Percentiles rank a stretch among this genome's conserved stretches.
Evolutionary conservation across 2,113 vertebrate species (phyloP).

Genomic region (Gnathonemus longibarbis): DNA sequence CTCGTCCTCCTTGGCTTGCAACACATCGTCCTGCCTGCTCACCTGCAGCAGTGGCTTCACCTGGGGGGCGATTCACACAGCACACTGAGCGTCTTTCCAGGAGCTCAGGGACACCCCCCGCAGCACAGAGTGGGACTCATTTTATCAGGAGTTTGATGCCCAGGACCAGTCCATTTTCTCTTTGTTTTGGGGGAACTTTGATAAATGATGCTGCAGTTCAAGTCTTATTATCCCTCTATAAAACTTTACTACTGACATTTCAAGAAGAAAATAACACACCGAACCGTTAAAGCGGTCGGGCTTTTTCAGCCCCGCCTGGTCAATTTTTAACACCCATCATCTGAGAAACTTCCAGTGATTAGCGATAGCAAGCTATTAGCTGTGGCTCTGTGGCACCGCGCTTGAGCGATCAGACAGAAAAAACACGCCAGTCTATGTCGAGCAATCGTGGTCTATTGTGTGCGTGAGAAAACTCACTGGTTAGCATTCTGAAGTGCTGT

Average conservation of each 20-base stretch:
- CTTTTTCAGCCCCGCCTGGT: no score
- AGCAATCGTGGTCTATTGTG: neutral
- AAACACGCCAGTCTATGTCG: no score
- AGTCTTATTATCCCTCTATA: neutral
- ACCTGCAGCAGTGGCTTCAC: slow-evolving; percentile 81
- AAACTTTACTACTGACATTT: neutral
- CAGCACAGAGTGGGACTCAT: neutral
- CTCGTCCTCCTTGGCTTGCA: slow-evolving; percentile 76
- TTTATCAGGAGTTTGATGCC: neutral
- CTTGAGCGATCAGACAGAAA: no score
- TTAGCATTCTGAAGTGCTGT: neutral
- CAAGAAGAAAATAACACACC: neutral
- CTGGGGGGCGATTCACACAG: slow-evolving; percentile 38
- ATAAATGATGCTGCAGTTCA: neutral
- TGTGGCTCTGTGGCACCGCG: neutral
- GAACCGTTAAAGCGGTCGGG: neutral
- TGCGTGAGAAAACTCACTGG: neutral
- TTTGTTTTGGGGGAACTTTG: neutral
- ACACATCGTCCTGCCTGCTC: slow-evolving; percentile 76
- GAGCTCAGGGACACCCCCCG: neutral
- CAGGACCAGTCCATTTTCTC: neutral
- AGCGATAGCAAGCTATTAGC: neutral
- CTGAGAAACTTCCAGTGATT: neutral
- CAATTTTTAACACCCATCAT: neutral
- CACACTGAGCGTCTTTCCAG: slow-evolving; percentile 47